Percentiles rank a stretch among this genome's conserved stretches.
Conservation (phyloP, 2,888 invertebrate species). For the Phymatocera aterrima region DNA sequence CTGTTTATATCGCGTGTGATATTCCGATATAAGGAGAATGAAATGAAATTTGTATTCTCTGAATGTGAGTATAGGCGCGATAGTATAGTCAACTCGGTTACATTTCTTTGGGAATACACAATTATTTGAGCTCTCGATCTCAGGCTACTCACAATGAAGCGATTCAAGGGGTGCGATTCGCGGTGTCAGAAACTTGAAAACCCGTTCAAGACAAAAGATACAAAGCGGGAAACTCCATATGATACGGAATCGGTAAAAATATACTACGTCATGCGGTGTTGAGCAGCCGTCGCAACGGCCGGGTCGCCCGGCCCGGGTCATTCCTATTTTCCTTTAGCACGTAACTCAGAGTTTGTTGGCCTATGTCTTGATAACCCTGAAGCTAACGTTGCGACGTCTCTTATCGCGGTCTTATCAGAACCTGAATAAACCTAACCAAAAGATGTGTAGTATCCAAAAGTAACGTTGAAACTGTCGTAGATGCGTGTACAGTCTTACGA, state of each 20-base stretch:
- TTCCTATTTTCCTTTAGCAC: slow-evolving; percentile 47
- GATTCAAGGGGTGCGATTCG: too few relatives aligned
- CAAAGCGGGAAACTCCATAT: too few relatives aligned
- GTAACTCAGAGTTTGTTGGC: slow-evolving; percentile 70
- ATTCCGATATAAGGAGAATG: too few relatives aligned
- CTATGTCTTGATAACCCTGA: slow-evolving; percentile 73
- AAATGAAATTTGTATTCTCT: too few relatives aligned
- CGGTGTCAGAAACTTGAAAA: too few relatives aligned
- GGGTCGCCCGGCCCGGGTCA: slow-evolving; percentile 40
- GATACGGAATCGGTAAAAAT: too few relatives aligned
- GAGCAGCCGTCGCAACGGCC: neutral
- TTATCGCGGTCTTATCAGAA: slow-evolving; percentile 71
- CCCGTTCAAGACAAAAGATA: too few relatives aligned
- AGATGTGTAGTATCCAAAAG: slow-evolving; percentile 58
- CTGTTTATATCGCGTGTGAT: neutral
- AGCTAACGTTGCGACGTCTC: slow-evolving; percentile 67
- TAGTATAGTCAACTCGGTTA: too few relatives aligned
- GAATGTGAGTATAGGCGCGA: too few relatives aligned
- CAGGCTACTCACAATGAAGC: too few relatives aligned
- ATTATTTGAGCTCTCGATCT: too few relatives aligned
- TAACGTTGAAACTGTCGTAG: slow-evolving; percentile 49
- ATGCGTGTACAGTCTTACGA: slow-evolving; percentile 43
- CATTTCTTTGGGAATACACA: too few relatives aligned
- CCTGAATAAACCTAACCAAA: slow-evolving; percentile 61
- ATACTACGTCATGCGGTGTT: neutral